Evolutionary conservation across 2,888 invertebrate genomes (phyloP), one percentile per base, ranked within the genome.

Genomic region (Rapana venosa): DNA sequence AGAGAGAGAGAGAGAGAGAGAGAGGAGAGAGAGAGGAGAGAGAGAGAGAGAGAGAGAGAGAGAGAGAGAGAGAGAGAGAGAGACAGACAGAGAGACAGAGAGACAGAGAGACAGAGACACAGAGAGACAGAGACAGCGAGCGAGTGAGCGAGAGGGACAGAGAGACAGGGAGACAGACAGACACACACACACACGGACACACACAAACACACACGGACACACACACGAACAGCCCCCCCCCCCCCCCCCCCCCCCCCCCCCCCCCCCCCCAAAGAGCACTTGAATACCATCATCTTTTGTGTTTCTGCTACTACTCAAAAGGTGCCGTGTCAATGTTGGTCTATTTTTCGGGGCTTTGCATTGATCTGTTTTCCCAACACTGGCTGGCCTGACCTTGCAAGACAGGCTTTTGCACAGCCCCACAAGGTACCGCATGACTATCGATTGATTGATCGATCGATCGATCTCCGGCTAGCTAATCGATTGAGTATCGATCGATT

Each of bases 171-270:
- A 66, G 20, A 66, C 13, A 66, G 66, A 66, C 1, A 66, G 17
- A 26, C 66, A 66, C 6, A 66, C 6, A 66, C 66, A 66, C 6
- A 66, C 6, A 66, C 66, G 13, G 20, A 66, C 66, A 66, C 1
- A 66, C 6, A 66, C 6, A 74, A 6, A 74, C 4, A n/a, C 74
- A n/a, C 11, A 74, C 8, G 1, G 74, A n/a, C 26, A 61, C 4
- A 74, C 8, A 74, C n/a, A n/a, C 11, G n/a, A 22, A 74, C 8
- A 11, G n/a, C 5, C 0, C 11, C 8, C 0, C 26, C 8, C 1
- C 26, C 0, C 26, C 8, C 1, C 26, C 0, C 26, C 8, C 1
- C 26, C n/a, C n/a, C 5, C 0, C 11, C 8, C 5, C 0, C 11
- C 8, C 5, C 0, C 11, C 8, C 0, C 26, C 8, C 1, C 26